Evolutionary conservation across 2,888 invertebrate genomes (phyloP).

Genomic region (Craniophora ligustri): DNA sequence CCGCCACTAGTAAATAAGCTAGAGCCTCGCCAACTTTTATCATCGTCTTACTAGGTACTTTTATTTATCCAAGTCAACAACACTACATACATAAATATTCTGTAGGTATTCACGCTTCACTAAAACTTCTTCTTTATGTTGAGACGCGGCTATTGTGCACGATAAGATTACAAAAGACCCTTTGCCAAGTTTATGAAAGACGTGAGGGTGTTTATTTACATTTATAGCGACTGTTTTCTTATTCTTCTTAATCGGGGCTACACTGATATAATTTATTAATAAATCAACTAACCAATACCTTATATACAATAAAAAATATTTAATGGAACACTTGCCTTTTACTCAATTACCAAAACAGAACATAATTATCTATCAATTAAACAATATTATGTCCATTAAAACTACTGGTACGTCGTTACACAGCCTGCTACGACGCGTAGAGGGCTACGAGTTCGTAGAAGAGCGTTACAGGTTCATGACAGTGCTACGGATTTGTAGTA

Average conservation of each 20-base stretch:
- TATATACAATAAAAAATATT: no score
- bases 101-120: conserved; percentile 17
- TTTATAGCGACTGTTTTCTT: neutral
- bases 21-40: conserved; percentile 63
- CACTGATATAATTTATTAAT: no score
- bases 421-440: conserved; percentile 62
- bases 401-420: no score
- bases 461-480: no score
- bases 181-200: conserved; percentile 22
- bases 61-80: conserved; percentile 35
- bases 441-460: conserved; percentile 61
- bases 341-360: no score
- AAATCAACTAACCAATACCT: no score
- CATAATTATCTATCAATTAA: no score
- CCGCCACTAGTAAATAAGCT: conserved; percentile 70
- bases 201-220: conserved; percentile 5
- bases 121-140: conserved; percentile 31
- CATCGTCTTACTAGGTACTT: conserved; percentile 42
- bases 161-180: conserved; percentile 16
- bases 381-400: no score
- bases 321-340: no score
- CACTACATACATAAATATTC: conserved; percentile 10
- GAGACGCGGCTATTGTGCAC: conserved; percentile 31
- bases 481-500: conserved; percentile 63
- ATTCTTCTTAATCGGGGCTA: neutral